phyloP scores from a whole-genome alignment of 2,113 vertebrate genomes.

The Falco punctatus region DNA sequence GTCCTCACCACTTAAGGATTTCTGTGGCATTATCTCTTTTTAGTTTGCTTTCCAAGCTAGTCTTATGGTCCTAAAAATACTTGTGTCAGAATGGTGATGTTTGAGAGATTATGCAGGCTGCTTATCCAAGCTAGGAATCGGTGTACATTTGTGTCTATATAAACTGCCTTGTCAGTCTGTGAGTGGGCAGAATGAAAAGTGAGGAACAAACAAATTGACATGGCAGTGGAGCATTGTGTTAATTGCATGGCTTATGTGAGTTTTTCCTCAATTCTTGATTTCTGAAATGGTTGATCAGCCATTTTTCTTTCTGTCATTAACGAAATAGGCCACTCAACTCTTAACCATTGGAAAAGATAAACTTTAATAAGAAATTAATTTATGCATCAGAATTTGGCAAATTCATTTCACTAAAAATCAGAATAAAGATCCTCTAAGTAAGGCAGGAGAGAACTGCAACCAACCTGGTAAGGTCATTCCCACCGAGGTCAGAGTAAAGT shows the following conservation, averaged over 20 bases:
- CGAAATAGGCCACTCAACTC: neutral
- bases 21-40: neutral
- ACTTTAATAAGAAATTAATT: slow-evolving; percentile 53
- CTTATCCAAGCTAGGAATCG: slow-evolving; percentile 40
- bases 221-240: neutral
- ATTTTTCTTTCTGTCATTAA: neutral
- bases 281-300: slow-evolving; percentile 43
- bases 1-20: neutral
- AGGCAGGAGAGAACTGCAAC: neutral
- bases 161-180: slow-evolving; percentile 41
- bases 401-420: slow-evolving; percentile 19
- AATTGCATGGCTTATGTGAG: neutral
- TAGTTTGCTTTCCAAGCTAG: neutral
- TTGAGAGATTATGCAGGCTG: slow-evolving; percentile 14
- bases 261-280: slow-evolving; percentile 27
- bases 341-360: slow-evolving; percentile 14
- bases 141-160: slow-evolving; percentile 15
- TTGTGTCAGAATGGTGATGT: neutral
- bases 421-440: neutral
- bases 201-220: slow-evolving; percentile 43
- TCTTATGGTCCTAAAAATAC: neutral
- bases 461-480: neutral
- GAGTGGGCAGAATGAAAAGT: neutral
- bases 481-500: neutral
- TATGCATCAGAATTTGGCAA: slow-evolving; percentile 8